Evolutionary conservation across 2,797 vertebrate genomes (phyloP).

Genomic region (Myripristis jacobus): DNA sequence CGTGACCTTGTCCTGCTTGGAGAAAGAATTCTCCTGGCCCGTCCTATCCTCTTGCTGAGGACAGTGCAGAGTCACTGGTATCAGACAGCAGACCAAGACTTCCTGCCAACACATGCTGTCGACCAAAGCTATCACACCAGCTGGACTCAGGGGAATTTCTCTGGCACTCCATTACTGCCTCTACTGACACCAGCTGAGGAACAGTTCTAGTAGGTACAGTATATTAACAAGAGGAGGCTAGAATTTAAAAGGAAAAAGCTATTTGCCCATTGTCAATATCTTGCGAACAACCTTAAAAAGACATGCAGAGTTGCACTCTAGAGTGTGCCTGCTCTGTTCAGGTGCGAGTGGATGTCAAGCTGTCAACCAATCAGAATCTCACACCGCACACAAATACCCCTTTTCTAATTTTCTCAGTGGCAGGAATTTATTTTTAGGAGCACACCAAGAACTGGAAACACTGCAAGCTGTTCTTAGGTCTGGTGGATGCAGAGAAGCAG

Average conservation of each 20-base stretch:
- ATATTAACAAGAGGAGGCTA: constrained; percentile 25
- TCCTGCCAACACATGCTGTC: constrained; percentile 38
- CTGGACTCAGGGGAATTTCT: constrained; percentile 56
- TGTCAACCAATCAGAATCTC: constrained; percentile 26
- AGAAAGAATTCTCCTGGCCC: constrained; percentile 19
- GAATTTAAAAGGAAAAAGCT: neutral
- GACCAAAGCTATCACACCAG: constrained; percentile 51
- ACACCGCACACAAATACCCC: constrained; percentile 3
- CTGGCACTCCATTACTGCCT: constrained; percentile 38
- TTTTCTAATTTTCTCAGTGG: constrained; percentile 26
- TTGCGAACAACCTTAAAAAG: neutral
- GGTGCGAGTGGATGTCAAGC: constrained; percentile 24
- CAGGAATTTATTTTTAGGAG: constrained; percentile 49
- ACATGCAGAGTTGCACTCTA: constrained; percentile 1
- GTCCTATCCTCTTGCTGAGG: constrained; percentile 26
- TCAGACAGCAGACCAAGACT: constrained; percentile 45
- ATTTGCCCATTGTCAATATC: neutral
- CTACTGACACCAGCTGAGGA: constrained; percentile 57
- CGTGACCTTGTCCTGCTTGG: constrained; percentile 32
- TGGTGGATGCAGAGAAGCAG: neutral
- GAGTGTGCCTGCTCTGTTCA: neutral
- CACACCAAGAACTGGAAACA: constrained; percentile 29
- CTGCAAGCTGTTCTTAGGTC: constrained; percentile 13
- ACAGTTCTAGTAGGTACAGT: neutral
- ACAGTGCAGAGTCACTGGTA: constrained; percentile 40